Evolutionary conservation across 2,797 vertebrate genomes (phyloP).

Genomic region (Myoxocephalus aenaeus): DNA sequence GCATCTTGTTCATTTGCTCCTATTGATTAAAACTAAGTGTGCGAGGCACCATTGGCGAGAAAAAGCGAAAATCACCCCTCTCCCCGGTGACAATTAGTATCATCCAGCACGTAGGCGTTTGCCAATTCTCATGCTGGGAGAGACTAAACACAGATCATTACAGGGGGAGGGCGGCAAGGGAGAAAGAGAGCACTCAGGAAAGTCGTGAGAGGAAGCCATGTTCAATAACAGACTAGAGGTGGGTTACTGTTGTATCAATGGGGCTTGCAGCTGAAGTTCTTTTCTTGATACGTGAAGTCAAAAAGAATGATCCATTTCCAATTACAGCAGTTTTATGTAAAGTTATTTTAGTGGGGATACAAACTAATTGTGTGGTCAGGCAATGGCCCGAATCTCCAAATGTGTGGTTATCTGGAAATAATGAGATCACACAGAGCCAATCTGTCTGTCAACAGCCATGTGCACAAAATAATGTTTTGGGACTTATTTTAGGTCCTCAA

Average conservation of each 20-base stretch:
- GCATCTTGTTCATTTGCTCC: conserved; percentile 79
- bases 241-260: conserved; percentile 34
- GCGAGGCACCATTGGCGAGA: conserved; percentile 64
- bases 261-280: conserved; percentile 11
- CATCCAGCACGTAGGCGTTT: conserved; percentile 70
- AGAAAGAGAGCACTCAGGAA: conserved; percentile 44
- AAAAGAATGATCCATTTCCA: conserved; percentile 19
- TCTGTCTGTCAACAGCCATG: conserved; percentile 1
- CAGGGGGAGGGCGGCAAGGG: conserved; percentile 37
- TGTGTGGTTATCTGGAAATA: conserved; percentile 32
- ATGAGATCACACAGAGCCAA: conserved; percentile 13
- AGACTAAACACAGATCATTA: conserved; percentile 79
- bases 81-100: conserved; percentile 76
- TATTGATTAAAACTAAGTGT: conserved; percentile 80
- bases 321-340: conserved; percentile 9
- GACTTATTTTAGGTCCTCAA: not conserved
- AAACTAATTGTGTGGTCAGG: not conserved
- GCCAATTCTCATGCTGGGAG: conserved; percentile 77
- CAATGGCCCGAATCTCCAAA: conserved; percentile 23
- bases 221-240: conserved; percentile 54
- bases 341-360: conserved; percentile 4
- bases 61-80: conserved; percentile 65
- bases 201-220: conserved; percentile 43
- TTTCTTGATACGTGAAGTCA: conserved; percentile 21
- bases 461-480: not conserved